Percentiles rank a stretch among this genome's conserved stretches.
phyloP scores from a whole-genome alignment of 2,113 vertebrate species.

The Eulemur rufifrons region DNA sequence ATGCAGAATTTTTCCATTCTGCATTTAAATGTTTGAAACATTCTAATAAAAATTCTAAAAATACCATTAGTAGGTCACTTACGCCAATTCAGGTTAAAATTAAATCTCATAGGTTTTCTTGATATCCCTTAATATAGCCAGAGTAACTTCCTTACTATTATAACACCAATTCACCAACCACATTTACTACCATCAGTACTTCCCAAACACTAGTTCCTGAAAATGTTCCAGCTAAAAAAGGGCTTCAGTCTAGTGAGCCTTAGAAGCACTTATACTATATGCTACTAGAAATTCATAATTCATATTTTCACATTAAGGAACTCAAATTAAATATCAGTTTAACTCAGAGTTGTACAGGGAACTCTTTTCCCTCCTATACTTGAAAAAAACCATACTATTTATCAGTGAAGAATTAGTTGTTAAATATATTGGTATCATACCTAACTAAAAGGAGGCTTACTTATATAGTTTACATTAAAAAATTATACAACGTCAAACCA shows the following conservation, averaged over 20 bases:
- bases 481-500: not conserved
- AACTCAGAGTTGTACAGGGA: not conserved
- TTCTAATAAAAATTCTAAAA: slow-evolving; percentile 16
- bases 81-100: not conserved
- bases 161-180: not conserved
- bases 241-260: not conserved
- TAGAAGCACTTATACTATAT: not conserved
- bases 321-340: not conserved
- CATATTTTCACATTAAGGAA: not conserved
- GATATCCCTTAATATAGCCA: not conserved
- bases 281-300: not conserved
- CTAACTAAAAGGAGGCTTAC: slow-evolving; percentile 15
- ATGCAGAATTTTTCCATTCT: not conserved
- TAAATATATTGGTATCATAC: not conserved
- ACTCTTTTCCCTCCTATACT: not conserved
- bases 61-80: not conserved
- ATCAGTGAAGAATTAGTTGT: slow-evolving; percentile 16
- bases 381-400: not conserved
- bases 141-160: not conserved
- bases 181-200: not conserved
- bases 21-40: not conserved
- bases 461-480: not conserved
- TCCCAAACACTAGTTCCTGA: not conserved
- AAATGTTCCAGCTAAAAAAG: not conserved
- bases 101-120: not conserved